Base-by-base conservation (phyloP, 2,113 vertebrate genomes). In the Neodon shergylaensis region DNA sequence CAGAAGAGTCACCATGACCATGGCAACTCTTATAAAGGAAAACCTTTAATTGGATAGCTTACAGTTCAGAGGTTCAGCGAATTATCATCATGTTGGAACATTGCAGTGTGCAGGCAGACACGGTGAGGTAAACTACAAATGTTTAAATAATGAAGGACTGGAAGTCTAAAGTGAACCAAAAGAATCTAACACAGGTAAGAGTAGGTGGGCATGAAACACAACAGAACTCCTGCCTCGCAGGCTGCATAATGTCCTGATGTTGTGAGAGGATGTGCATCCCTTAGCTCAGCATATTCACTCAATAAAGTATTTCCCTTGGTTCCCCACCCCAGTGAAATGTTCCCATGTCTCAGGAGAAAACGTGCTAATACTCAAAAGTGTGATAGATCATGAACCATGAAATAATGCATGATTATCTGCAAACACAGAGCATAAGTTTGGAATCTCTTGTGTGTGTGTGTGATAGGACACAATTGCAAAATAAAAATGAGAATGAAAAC, bases 321-420 rank as follows among this genome's bases (percentile, higher is more conserved):
- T 87, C 74, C 47, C 63, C 70, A 47, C 74, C 47, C 63, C 70
- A 47, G 19, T 16, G 16, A 74, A 58, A 87, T 83, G 19, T 24
- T 28, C 24, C 47, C 63, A 31, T 52, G 36, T 65, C 42, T 82
- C 74, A 77, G 77, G 65, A 95, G 87, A 85, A 79, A 93, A 79
- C 33, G 5, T 14, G 36, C 31, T 36, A 91, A 42, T 73, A 83
- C 42, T 92, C 63, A 65, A 74, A 94, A 78, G 78, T 47, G 17
- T 77, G 47, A 63, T 22, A 94, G 79, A 87, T 65, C 84, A 58
- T 76, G 88, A 93, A 72, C 88, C 89, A 44, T 81, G 76, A 90
- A 92, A 92, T 47, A 7, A 13, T 22, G 26, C 36, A 39, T 70
- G 76, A 94, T 94, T 54, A 91, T 92, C 49, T 90, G 72, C 77